A percentile compares a stretch with the other conserved stretches of the same genome.
phyloP scores from a whole-genome alignment of 2,113 vertebrate species.

The Fregata magnificens region DNA sequence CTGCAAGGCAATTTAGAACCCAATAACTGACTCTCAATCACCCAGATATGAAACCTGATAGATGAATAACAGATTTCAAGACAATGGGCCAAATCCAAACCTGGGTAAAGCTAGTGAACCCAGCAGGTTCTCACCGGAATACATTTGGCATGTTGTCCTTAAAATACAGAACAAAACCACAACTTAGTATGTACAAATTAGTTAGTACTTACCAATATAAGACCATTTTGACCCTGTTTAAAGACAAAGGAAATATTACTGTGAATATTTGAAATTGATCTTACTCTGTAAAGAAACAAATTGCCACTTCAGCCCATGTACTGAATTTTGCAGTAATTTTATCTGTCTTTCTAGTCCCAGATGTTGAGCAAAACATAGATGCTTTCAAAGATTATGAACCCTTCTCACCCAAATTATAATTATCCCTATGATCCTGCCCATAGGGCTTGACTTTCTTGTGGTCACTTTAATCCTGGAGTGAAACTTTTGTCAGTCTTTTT shows the following conservation, averaged over 20 bases:
- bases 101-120: not conserved
- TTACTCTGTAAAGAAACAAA: not conserved
- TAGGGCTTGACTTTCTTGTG: not conserved
- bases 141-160: not conserved
- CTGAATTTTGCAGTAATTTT: not conserved
- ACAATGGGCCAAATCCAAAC: not conserved
- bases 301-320: not conserved
- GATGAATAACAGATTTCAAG: not conserved
- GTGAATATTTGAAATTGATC: not conserved
- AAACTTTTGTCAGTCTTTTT: not conserved
- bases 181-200: not conserved
- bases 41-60: not conserved
- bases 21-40: not conserved
- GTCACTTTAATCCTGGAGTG: not conserved
- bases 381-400: not conserved
- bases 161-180: not conserved
- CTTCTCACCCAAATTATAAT: not conserved
- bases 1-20: not conserved
- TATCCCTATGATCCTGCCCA: not conserved
- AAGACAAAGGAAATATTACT: slow-evolving; percentile 38
- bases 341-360: not conserved
- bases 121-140: not conserved
- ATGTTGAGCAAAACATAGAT: not conserved
- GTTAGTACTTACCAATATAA: slow-evolving; percentile 83
- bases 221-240: slow-evolving; percentile 87